Evolutionary conservation across 2,888 invertebrate genomes (phyloP), one percentile per base, ranked within the genome.

Genomic region (Eristalis tenax): DNA sequence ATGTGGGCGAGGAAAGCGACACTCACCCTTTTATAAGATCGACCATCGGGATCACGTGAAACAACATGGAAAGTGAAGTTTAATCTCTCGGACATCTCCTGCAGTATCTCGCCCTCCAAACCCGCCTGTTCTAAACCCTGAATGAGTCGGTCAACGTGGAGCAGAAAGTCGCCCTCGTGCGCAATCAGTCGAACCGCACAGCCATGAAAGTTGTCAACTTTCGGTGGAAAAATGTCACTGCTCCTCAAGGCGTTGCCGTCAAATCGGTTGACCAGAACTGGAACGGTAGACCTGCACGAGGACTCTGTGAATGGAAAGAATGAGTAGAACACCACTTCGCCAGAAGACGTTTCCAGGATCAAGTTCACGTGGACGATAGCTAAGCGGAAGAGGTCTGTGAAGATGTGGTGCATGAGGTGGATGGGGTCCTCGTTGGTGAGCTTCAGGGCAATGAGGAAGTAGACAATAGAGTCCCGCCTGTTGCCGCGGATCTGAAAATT

Each of bases 11-110:
- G 28, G 28, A 56, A 28, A 35, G 2, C 26, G 11, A 15, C 15
- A 61, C 76, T 68, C 43, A 76, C 76, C 76, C 22, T 15, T 32
- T 76, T 68, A 32, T 26, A 76, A 15, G 66, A 43, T 68, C 22
- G 56, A 50, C 23, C 15, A 50, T 28, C 38, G 13, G 13, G 13
- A 13, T 38, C 38, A 3, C 38, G 43, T n/a, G 6, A 15, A 15
- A 43, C 43, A 1, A 15, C n/a, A 43, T 43, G 43, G 11, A 61
- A 68, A 1, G 26, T 32, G 23, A 35, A 77, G n/a, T 77, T 69
- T 22, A 77, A 63, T 8, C 18, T 63, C 2, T 15, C 6, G 18
- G 63, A 28, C 0, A 77, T 3, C 13, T 63, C 38, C 18, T 63
- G 35, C 2, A 77, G 5, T 26, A 77, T 69, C 0, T 77, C 69